phyloP scores from a whole-genome alignment of 2,797 vertebrate genomes.

The Phrynocephalus forsythii region DNA sequence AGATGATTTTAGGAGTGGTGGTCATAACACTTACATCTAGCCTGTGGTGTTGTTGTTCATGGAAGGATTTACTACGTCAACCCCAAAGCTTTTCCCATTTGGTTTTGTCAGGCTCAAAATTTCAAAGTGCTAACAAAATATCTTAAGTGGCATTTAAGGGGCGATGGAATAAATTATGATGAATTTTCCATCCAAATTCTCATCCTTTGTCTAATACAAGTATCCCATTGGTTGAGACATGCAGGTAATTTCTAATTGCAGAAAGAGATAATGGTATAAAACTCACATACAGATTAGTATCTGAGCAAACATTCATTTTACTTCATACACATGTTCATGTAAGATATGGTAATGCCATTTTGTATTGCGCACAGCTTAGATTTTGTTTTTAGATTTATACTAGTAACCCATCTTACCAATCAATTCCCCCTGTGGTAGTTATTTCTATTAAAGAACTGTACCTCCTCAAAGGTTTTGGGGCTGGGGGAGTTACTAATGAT shows the following conservation, averaged over 20 bases:
- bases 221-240: background rate
- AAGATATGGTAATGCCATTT: slow-evolving; percentile 65
- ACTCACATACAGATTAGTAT: slow-evolving; percentile 3
- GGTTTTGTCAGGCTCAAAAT: background rate
- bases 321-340: slow-evolving; percentile 49
- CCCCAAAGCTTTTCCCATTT: background rate
- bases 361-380: slow-evolving; percentile 74
- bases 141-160: slow-evolving; percentile 37
- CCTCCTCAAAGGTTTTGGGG: slow-evolving; percentile 96
- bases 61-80: no score
- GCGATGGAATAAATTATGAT: slow-evolving; percentile 26
- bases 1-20: background rate
- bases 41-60: no score
- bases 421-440: slow-evolving; percentile 99
- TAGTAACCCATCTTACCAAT: slow-evolving; percentile 92
- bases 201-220: slow-evolving; percentile 10
- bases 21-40: background rate
- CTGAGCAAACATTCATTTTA: slow-evolving; percentile 18
- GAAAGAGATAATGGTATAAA: background rate
- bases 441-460: slow-evolving; percentile 99
- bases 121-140: background rate
- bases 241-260: slow-evolving; percentile 35
- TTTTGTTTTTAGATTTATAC: slow-evolving; percentile 77
- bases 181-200: background rate
- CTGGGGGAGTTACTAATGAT: slow-evolving; percentile 98